phyloP scores from a whole-genome alignment of 2,113 vertebrate species.

The Rissa tridactyla region DNA sequence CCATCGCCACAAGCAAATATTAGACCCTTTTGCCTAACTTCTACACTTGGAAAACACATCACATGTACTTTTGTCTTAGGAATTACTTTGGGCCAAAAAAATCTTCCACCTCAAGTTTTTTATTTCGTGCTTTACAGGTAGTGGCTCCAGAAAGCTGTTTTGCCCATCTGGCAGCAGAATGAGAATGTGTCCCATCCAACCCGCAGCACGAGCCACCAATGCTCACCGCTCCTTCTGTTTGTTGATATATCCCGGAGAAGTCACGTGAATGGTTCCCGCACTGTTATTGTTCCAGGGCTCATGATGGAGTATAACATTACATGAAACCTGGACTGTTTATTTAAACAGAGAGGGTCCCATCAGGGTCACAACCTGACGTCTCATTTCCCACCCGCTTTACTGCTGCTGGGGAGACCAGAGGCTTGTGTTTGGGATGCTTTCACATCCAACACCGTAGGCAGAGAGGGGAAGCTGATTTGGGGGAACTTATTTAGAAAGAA shows the following conservation, averaged over 20 bases:
- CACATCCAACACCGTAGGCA: neutral
- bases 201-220: neutral
- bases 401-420: neutral
- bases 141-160: neutral
- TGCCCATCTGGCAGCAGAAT: neutral
- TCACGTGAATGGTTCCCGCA: neutral
- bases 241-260: slow-evolving; percentile 15
- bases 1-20: neutral
- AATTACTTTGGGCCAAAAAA: neutral
- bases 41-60: neutral
- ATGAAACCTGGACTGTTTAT: slow-evolving; percentile 48
- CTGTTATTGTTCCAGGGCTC: slow-evolving; percentile 18
- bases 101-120: neutral
- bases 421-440: neutral
- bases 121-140: neutral
- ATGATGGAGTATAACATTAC: slow-evolving; percentile 17
- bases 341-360: slow-evolving; percentile 52
- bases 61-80: neutral
- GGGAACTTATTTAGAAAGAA: slow-evolving; percentile 23
- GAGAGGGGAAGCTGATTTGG: neutral
- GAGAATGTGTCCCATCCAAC: neutral
- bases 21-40: neutral
- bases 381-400: neutral
- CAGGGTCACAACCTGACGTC: slow-evolving; percentile 48
- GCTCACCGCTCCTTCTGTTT: neutral